Conservation (phyloP, 2,113 vertebrate species). For the Pao palembangensis region DNA sequence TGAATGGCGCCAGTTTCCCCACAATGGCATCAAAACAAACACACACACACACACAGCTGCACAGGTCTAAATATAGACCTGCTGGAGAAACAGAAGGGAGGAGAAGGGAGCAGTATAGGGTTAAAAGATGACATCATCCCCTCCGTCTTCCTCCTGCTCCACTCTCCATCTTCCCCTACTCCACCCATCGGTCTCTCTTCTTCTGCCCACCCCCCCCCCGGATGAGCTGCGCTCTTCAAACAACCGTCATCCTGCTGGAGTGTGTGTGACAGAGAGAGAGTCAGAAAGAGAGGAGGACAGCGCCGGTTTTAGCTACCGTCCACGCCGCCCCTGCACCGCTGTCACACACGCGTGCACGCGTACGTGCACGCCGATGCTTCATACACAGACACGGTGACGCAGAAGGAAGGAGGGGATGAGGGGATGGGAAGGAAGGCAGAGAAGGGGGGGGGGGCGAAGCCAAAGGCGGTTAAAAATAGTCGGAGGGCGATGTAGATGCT, state of each 20-base stretch:
- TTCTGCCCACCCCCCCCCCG: slow-evolving; percentile 12
- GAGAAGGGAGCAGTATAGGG: slow-evolving; percentile 43
- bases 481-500: slow-evolving; percentile 24
- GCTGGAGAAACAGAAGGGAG: slow-evolving; percentile 41
- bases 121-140: slow-evolving; percentile 72
- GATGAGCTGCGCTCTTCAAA: slow-evolving; percentile 61
- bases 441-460: neutral
- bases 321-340: slow-evolving; percentile 59
- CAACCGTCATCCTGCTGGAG: slow-evolving; percentile 60
- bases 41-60: slow-evolving; percentile 45
- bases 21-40: slow-evolving; percentile 43
- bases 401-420: slow-evolving; percentile 29
- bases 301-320: slow-evolving; percentile 52
- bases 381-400: slow-evolving; percentile 48
- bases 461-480: slow-evolving; percentile 49
- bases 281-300: slow-evolving; percentile 36
- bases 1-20: slow-evolving; percentile 19
- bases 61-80: slow-evolving; percentile 65
- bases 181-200: slow-evolving; percentile 18
- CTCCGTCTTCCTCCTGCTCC: slow-evolving; percentile 32
- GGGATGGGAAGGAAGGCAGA: slow-evolving; percentile 16
- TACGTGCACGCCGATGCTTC: slow-evolving; percentile 23
- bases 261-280: slow-evolving; percentile 14
- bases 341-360: slow-evolving; percentile 31
- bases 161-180: slow-evolving; percentile 20